Evolutionary conservation across 2,888 invertebrate species (phyloP), one percentile per base, ranked within the genome.

Genomic region (Drosophila testacea): DNA sequence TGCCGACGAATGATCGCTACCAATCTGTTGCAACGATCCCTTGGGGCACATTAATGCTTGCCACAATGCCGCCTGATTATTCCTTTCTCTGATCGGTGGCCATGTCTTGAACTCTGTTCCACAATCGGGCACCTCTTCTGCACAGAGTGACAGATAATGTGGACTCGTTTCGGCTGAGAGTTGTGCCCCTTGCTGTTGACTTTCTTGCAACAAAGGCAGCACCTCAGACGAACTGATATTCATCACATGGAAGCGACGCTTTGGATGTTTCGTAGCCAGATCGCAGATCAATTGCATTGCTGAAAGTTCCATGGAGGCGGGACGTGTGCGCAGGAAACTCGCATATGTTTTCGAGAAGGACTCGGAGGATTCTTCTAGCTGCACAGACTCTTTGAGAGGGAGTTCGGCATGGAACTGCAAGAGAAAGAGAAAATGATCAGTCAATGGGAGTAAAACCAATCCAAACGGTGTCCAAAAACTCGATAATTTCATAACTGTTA

Each of bases 101-200:
- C 95, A 95, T 73, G 96, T 96, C 87, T 96, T 96, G 83, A 93
- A 96, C 88, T 96, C 94, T 34, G 95, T 95, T 28, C 93, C 94
- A 4, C 94, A 94, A 38, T 94, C 93, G 4, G 95, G 95, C 34
- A 96, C 94, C 59, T 95, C 93, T 78, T 95, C 95, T 0, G 96
- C 94, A 46, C 93, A 93, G 34, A 96, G 92, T 0, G 94, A 93
- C 30, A 96, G 92, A 90, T 96, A 96, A 90, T 96, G 96, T 77
- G 95, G 95, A 88, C 96, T 96, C 1, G 96, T 96, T 91, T 96
- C 96, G 0, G 94, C 95, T 0, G 95, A 95, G 65, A 96, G 92
- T 0, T 94, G 94, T 0, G 93, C 93, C 4, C 94, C 94, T 85
- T 39, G 41, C 0, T 88, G 91, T 28, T 83, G 87, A 50, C 85